Evolutionary conservation across 2,888 invertebrate species (phyloP), one percentile per base, ranked within the genome.

Genomic region (Chloroclystis v-ata): DNA sequence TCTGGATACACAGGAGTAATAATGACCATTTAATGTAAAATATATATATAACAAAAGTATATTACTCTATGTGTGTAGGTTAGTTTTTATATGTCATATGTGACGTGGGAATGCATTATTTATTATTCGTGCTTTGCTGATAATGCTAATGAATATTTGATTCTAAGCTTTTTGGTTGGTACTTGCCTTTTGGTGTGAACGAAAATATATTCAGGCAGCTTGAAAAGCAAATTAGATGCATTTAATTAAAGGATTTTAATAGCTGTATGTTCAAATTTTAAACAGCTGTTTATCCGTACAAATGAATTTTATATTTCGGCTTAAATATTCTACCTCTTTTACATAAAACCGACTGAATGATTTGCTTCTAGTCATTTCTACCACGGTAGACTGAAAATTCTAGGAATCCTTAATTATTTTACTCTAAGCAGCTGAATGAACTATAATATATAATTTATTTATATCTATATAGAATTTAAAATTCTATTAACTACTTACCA

Each of bases 181-280:
- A 78, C 78, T 82, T 79, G 82, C 82, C 62, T 54, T 61, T 69
- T 72, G 78, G 79, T 82, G 82, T 78, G 83, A 75, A 76, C 74
- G 78, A 71, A 33, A n/a, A 33, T 20, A 35, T 20, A 4, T 2
- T 8, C 7, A 7, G 35, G 20, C 8, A 35, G 11, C 8, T 35
- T 35, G 3, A 4, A 20, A 20, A 20, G 20, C n/a, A n/a, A n/a
- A n/a, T n/a, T n/a, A n/a, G n/a, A n/a, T n/a, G n/a, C 3, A 11
- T 35, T 20, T 7, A 24, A 35, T 35, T 33, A 1, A 6, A 16
- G 7, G 20, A 16, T 20, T n/a, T 33, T 10, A 20, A 14, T 10
- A 33, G n/a, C 35, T 10, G 20, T 3, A 13, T 30, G 13, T 8
- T 12, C 6, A 10, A 33, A 16, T 6, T 16, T 20, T 35, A 1